Conservation (phyloP, 2,797 vertebrate species). For the Myotis myotis region DNA sequence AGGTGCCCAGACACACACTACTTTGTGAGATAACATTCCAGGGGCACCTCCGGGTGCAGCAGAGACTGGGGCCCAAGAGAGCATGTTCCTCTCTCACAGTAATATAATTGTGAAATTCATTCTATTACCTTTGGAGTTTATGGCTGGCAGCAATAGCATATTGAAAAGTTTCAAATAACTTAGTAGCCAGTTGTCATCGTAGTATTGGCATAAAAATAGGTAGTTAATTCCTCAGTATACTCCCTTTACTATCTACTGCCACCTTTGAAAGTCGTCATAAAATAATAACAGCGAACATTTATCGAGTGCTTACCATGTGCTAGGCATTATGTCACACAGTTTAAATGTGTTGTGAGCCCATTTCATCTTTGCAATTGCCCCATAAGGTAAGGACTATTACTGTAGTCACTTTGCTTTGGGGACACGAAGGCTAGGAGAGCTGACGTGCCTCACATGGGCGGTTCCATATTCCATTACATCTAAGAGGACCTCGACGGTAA, state of each 20-base stretch:
- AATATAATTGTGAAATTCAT: not conserved
- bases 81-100: not conserved
- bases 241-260: not conserved
- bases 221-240: not conserved
- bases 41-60: not conserved
- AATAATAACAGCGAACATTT: constrained; percentile 23
- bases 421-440: not conserved
- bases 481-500: not conserved
- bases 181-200: not conserved
- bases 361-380: not conserved
- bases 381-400: not conserved
- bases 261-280: constrained; percentile 39
- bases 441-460: not conserved
- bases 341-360: not conserved
- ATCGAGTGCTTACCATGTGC: constrained; percentile 17
- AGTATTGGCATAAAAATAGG: not conserved
- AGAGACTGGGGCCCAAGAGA: not conserved
- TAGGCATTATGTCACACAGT: not conserved
- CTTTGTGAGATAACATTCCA: not conserved
- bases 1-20: not conserved
- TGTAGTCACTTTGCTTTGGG: not conserved
- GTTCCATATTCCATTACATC: too few species aligned
- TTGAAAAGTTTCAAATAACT: not conserved
- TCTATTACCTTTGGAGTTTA: not conserved
- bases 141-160: not conserved